phyloP scores from a whole-genome alignment of 2,888 invertebrate species.

The Macrophya alboannulata region DNA sequence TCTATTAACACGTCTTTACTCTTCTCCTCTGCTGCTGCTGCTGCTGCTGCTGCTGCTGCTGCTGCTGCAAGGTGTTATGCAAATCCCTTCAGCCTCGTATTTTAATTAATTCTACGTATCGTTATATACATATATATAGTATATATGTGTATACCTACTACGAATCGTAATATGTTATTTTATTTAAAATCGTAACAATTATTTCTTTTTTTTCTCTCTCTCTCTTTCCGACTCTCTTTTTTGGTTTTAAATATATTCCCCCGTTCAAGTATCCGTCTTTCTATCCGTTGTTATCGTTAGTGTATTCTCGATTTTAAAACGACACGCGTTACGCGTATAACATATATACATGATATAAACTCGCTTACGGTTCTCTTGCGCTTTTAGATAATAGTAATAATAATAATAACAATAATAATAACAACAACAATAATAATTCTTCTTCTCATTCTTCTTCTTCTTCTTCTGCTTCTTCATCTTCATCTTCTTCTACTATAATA shows the following conservation, averaged over 20 bases:
- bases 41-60: background rate
- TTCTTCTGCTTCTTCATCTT: too few species aligned
- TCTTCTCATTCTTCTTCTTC: background rate
- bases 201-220: background rate
- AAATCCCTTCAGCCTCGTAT: conserved; percentile 20
- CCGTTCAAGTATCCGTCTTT: background rate
- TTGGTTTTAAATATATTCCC: too few species aligned
- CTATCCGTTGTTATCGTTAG: too few species aligned
- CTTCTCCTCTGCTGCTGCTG: background rate
- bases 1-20: background rate
- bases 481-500: too few species aligned
- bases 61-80: conserved; percentile 7
- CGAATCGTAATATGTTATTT: background rate
- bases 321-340: too few species aligned
- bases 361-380: background rate
- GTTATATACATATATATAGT: background rate
- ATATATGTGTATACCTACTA: background rate
- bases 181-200: background rate
- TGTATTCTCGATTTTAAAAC: too few species aligned
- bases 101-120: background rate
- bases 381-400: background rate
- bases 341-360: background rate
- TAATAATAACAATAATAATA: background rate
- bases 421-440: background rate
- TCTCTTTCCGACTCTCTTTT: too few species aligned